Base-by-base conservation (phyloP, 2,797 vertebrate species). In the Sphenodon punctatus region DNA sequence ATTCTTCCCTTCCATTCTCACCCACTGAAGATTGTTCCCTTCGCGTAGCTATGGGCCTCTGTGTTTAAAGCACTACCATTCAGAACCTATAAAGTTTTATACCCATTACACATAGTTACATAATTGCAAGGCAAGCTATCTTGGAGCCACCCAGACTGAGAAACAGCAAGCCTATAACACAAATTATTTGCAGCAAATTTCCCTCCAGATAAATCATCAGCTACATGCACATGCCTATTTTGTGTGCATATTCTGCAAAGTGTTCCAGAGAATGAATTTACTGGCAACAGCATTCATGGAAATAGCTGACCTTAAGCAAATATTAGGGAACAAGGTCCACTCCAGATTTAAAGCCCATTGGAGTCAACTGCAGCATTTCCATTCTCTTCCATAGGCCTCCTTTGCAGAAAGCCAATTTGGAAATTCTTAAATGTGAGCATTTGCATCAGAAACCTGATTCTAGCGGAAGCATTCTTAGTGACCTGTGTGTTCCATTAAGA, bases 11-110 rank as follows among this genome's bases (percentile, higher is more conserved):
- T 6, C 64, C 67, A 14, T 66, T 69, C 72, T 41, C 5, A 2
- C 4, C 22, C 59, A 16, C 7, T 61, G 38, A 76, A 46, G 25
- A 51, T 23, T 56, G 6, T 16, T 65, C 19, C 7, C 3, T 70
- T 67, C n/a, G 27, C 41, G 6, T 43, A 49, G 27, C 9, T 55
- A 34, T 64, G 56, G 49, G 5, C 1, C 1, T 6, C 22, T 22
- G 6, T 3, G 0, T 2, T 30, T n/a, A n/a, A n/a, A n/a, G 48
- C 30, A 12, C 34, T 34, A 61, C 1, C 0, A 45, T 17, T 83
- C 27, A 48, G 27, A 39, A 11, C 32, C 12, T 8, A 23, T 51
- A 66, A 25, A 17, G 56, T 51, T 61, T 68, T 46, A 27, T 22
- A 30, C 17, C 36, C 0, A 3, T 66, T 51, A 17, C 46, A 39